These are phyloP conservation scores for Theodoxus fluviatilis DNA, from an alignment of 2,888 invertebrate genomes.

Conservation along the genomic window DNA sequence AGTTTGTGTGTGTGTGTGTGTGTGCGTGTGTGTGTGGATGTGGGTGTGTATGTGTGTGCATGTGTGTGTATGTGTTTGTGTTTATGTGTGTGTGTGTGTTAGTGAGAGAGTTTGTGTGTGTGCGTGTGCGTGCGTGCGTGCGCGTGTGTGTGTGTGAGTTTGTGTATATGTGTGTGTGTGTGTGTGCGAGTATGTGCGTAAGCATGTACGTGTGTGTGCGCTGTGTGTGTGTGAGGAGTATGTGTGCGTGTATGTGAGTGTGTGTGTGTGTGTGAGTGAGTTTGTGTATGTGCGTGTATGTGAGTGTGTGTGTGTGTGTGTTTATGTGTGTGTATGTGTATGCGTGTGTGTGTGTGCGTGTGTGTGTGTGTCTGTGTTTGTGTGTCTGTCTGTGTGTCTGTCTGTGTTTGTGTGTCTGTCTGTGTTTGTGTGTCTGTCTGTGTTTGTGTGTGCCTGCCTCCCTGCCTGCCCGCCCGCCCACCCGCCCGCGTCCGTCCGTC, in stretches of 20 bases:
- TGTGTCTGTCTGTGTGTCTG: background rate
- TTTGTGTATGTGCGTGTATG: background rate
- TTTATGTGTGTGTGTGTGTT: background rate
- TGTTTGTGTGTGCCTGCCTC: constrained; percentile 4
- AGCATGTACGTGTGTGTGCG: constrained; percentile 2
- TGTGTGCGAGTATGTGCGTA: background rate
- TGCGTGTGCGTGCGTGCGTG: constrained; percentile 2
- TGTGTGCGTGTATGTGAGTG: constrained; percentile 5
- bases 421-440: background rate
- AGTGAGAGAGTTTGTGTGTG: constrained; percentile 12
- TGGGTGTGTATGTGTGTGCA: background rate
- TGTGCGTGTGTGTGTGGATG: no score
- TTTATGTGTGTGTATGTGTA: constrained; percentile 3
- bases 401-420: background rate
- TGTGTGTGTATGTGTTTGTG: background rate
- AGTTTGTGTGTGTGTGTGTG: background rate
- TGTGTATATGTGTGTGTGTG: background rate
- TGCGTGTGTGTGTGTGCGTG: constrained; percentile 20
- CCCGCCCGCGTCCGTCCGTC: background rate
- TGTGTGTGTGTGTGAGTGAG: background rate
- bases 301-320: background rate
- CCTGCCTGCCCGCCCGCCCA: background rate
- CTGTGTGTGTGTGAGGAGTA: constrained; percentile 16
- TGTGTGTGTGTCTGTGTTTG: background rate
- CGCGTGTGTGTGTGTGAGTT: background rate